Evolutionary conservation across 2,113 vertebrate species (phyloP).

Genomic region (Perca fluviatilis): DNA sequence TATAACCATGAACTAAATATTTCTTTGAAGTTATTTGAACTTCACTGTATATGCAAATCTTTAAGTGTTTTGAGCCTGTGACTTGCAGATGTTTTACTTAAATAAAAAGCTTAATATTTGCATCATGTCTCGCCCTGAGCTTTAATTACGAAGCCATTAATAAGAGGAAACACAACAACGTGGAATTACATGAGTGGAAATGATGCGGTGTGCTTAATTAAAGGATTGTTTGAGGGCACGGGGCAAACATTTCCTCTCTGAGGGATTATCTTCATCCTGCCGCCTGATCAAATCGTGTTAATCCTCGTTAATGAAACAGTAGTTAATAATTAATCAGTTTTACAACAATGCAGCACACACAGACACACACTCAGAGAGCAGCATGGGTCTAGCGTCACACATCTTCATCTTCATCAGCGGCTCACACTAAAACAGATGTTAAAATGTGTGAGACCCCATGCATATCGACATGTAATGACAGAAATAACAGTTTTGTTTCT

Average conservation of each 20-base stretch:
- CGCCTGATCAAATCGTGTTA: background rate
- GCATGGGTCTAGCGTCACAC: too few relatives aligned
- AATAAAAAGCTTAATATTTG: background rate
- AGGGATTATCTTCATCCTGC: background rate
- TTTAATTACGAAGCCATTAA: background rate
- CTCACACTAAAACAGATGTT: too few relatives aligned
- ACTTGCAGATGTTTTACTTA: background rate
- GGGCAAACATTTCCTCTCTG: background rate
- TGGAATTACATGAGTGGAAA: background rate
- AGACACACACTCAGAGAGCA: too few relatives aligned
- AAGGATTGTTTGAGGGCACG: background rate
- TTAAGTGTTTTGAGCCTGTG: background rate
- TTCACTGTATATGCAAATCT: too few relatives aligned
- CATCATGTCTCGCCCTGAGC: background rate
- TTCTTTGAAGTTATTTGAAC: too few relatives aligned
- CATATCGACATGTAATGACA: too few relatives aligned
- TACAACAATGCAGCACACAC: background rate
- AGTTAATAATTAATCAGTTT: constrained; percentile 13
- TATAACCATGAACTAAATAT: too few relatives aligned
- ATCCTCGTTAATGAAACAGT: background rate
- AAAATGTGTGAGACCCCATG: too few relatives aligned
- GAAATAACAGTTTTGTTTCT: too few relatives aligned
- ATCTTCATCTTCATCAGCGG: too few relatives aligned
- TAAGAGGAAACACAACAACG: background rate
- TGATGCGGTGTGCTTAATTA: background rate